Evolutionary conservation across 37 sponge, comb jelly and placozoan species (phyloP).

Genomic region (Spongia lamella): DNA sequence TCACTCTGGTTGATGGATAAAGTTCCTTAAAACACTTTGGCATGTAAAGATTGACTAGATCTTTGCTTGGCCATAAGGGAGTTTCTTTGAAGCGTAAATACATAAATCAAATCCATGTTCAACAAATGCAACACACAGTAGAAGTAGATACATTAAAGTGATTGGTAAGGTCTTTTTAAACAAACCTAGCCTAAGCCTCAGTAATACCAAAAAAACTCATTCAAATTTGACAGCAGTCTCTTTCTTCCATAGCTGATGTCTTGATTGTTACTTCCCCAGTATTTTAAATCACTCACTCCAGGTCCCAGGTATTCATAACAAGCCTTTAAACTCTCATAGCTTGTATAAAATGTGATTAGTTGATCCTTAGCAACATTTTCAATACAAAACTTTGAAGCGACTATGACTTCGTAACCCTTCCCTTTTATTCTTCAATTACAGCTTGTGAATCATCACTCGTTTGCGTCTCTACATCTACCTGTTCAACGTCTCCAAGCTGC

Average conservation of each 20-base stretch:
- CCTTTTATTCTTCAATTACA: too few relatives aligned
- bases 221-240: constrained; percentile 9
- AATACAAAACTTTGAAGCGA: background rate
- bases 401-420: too few relatives aligned
- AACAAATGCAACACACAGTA: constrained; percentile 27
- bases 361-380: constrained; percentile 9
- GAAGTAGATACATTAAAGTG: constrained; percentile 30
- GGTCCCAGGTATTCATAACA: constrained; percentile 38
- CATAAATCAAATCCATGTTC: constrained; percentile 46
- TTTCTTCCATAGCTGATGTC: background rate
- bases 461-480: too few relatives aligned
- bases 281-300: constrained; percentile 9
- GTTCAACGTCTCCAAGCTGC: too few relatives aligned
- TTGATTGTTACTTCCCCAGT: constrained; percentile 6
- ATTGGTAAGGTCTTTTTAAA: constrained; percentile 32
- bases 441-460: background rate
- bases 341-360: constrained; percentile 42
- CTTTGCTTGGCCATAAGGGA: constrained; percentile 26
- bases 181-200: constrained; percentile 23
- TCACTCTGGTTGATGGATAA: constrained; percentile 24
- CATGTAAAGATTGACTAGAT: constrained; percentile 5
- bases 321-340: constrained; percentile 15
- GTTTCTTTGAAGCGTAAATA: constrained; percentile 15
- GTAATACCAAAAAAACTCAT: constrained; percentile 24
- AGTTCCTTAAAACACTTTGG: constrained; percentile 24